Percentiles rank a stretch among this genome's conserved stretches.
Conservation (phyloP, 1,140 invertebrate genomes). For the Archegozetes longisetosus region DNA sequence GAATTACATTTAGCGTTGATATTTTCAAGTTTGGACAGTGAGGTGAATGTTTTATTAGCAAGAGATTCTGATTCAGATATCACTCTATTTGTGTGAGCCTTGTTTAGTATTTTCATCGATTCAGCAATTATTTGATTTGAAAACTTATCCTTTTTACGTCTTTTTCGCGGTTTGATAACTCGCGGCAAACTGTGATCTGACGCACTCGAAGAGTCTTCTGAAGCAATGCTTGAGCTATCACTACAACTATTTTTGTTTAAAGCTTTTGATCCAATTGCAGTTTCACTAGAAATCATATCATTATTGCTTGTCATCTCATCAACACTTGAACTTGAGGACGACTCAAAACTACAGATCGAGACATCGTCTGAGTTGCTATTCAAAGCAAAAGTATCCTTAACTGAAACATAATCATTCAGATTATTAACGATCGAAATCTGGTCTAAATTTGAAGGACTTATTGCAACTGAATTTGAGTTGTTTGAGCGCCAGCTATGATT, state of each 20-base stretch:
- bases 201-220: background rate
- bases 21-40: too few relatives aligned
- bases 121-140: background rate
- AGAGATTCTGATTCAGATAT: too few relatives aligned
- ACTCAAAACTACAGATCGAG: too few relatives aligned
- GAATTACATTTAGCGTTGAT: too few relatives aligned
- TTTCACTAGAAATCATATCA: background rate
- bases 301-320: background rate
- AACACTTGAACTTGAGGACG: background rate
- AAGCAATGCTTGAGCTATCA: background rate
- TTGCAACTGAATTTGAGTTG: too few relatives aligned
- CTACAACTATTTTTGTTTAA: background rate
- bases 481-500: background rate
- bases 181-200: constrained; percentile 56
- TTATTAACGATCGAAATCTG: too few relatives aligned
- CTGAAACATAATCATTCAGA: too few relatives aligned
- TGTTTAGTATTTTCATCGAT: too few relatives aligned
- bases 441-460: too few relatives aligned
- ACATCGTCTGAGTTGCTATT: background rate
- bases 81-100: too few relatives aligned
- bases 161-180: constrained; percentile 71
- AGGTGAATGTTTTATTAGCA: too few relatives aligned
- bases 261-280: background rate
- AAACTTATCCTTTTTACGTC: constrained; percentile 59
- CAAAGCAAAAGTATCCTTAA: too few relatives aligned